These are phyloP conservation scores for Sebastes hubbsi DNA, from an alignment of 2,797 vertebrate species.

Conservation along the genomic window DNA sequence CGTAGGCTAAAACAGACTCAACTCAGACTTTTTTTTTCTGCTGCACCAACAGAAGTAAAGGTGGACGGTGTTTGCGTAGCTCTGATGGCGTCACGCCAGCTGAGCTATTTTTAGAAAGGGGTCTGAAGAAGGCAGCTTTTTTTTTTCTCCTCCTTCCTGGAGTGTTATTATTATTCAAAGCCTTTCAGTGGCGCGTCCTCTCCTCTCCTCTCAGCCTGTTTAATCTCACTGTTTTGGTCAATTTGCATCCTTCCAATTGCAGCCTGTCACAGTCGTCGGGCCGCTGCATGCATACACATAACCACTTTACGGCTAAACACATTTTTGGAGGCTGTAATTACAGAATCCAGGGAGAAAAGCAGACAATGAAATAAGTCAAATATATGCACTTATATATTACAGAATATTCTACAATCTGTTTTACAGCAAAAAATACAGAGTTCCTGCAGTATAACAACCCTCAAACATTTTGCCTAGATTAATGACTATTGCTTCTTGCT, in stretches of 20 bases:
- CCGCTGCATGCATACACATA: not conserved
- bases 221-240: conserved; percentile 36
- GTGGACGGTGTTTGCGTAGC: conserved; percentile 56
- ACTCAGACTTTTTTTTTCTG: conserved; percentile 29
- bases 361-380: not conserved
- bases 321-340: not conserved
- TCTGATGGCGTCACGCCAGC: conserved; percentile 75
- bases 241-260: conserved; percentile 18
- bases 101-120: conserved; percentile 76
- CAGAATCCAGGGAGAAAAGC: not conserved
- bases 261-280: not conserved
- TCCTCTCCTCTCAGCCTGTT: conserved; percentile 24
- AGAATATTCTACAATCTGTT: conserved; percentile 1
- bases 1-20: not conserved
- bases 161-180: conserved; percentile 44
- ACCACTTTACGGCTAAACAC: not conserved
- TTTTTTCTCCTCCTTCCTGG: conserved; percentile 4
- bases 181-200: conserved; percentile 10
- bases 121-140: conserved; percentile 25
- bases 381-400: not conserved
- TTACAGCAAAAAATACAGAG: not conserved
- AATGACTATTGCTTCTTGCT: not conserved
- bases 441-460: not conserved
- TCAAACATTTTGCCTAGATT: not conserved
- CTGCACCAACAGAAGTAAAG: conserved; percentile 47